Conservation (phyloP, 2,797 vertebrate genomes). For the Sebastes trivittatus region DNA sequence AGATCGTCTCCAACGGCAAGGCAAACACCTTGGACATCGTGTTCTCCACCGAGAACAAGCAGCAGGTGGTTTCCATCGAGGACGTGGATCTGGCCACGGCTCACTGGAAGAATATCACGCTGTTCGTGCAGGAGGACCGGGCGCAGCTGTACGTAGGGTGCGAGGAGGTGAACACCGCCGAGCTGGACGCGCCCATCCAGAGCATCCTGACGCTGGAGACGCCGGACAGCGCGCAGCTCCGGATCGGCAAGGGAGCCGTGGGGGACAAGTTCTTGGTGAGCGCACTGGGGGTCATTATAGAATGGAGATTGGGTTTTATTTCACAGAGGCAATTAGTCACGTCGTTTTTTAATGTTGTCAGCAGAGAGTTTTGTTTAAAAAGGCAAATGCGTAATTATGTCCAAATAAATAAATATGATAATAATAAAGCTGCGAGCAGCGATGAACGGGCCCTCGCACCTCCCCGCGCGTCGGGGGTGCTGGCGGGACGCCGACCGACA, state of each 20-base stretch:
- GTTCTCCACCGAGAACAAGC: constrained; percentile 89
- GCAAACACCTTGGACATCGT: constrained; percentile 96
- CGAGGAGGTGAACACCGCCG: constrained; percentile 90
- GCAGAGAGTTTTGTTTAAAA: not conserved
- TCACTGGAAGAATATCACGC: constrained; percentile 95
- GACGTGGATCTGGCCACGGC: constrained; percentile 92
- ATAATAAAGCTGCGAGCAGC: too few relatives aligned
- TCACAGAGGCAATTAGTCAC: not conserved
- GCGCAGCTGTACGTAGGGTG: constrained; percentile 93
- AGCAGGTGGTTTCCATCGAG: constrained; percentile 91
- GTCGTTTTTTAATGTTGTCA: not conserved
- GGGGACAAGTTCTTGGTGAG: constrained; percentile 96
- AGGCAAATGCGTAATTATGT: not conserved
- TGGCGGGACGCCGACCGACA: too few relatives aligned
- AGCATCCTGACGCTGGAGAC: constrained; percentile 90
- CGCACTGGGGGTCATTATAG: not conserved
- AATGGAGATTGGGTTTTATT: not conserved
- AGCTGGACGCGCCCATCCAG: constrained; percentile 93
- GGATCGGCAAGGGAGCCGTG: constrained; percentile 92
- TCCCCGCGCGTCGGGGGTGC: too few relatives aligned
- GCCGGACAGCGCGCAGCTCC: constrained; percentile 85
- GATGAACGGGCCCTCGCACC: too few relatives aligned
- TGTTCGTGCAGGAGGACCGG: constrained; percentile 92
- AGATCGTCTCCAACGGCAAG: constrained; percentile 94
- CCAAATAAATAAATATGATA: not conserved